phyloP scores from a whole-genome alignment of 1,140 invertebrate species.

The Drosophila santomea region DNA sequence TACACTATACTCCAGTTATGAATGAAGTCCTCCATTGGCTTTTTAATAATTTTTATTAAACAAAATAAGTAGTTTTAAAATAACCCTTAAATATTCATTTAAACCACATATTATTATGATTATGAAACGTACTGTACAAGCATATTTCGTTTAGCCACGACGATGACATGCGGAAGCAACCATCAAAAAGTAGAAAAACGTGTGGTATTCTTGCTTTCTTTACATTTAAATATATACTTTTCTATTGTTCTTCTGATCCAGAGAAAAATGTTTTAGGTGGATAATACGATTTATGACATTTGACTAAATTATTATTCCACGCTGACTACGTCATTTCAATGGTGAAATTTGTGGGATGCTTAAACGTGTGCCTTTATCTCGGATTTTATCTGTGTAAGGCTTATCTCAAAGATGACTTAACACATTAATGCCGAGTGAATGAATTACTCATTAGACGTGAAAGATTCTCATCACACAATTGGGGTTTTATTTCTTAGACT shows the following conservation, averaged over 20 bases:
- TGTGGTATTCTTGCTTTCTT: neutral
- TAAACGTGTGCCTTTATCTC: constrained; percentile 19
- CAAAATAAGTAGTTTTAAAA: too few species aligned
- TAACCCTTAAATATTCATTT: too few species aligned
- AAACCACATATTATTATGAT: too few species aligned
- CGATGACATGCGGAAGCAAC: constrained; percentile 12
- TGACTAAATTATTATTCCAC: neutral
- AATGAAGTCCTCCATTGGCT: too few species aligned
- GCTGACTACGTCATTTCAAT: constrained; percentile 39
- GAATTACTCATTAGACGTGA: constrained; percentile 33
- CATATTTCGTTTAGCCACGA: neutral
- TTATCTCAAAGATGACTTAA: constrained; percentile 39
- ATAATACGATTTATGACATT: neutral
- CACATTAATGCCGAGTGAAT: constrained; percentile 30
- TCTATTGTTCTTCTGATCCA: too few species aligned
- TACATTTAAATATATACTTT: neutral
- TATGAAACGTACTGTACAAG: neutral
- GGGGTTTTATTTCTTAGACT: constrained; percentile 30
- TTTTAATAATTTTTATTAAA: too few species aligned
- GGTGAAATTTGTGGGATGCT: constrained; percentile 41
- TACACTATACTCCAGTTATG: too few species aligned
- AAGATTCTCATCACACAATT: constrained; percentile 19
- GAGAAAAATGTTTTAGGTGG: neutral
- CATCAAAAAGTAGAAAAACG: neutral
- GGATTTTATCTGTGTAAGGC: constrained; percentile 27